Percentiles rank a stretch among this genome's conserved stretches.
Conservation (phyloP, 1,140 invertebrate genomes). For the Matsumurasca onukii region DNA sequence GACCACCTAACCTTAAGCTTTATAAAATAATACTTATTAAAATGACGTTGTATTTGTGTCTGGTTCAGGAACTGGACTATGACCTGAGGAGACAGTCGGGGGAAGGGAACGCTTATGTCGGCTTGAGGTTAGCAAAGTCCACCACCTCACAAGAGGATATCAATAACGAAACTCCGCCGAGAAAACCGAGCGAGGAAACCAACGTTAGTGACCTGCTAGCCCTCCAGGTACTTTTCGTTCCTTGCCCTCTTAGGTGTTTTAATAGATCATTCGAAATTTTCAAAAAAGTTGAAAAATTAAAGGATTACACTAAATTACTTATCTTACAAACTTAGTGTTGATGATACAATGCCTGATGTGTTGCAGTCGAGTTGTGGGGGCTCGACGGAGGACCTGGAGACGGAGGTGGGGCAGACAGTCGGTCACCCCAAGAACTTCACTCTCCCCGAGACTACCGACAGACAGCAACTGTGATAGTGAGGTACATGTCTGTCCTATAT, state of each 20-base stretch:
- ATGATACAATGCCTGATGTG: neutral
- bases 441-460: constrained; percentile 92
- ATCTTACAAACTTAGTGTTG: no score
- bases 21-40: no score
- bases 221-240: constrained; percentile 33
- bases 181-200: constrained; percentile 25
- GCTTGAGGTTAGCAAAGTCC: constrained; percentile 68
- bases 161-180: constrained; percentile 30
- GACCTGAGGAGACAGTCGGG: constrained; percentile 63
- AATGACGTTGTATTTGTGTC: no score
- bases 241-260: neutral
- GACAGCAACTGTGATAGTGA: constrained; percentile 74
- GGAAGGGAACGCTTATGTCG: constrained; percentile 73
- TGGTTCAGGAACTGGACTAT: constrained; percentile 78
- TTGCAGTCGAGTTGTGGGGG: constrained; percentile 31
- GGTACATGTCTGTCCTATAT: no score
- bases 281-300: no score
- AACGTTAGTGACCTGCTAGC: constrained; percentile 34
- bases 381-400: constrained; percentile 38
- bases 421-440: constrained; percentile 69
- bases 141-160: constrained; percentile 46
- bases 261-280: no score
- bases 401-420: constrained; percentile 39
- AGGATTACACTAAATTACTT: no score
- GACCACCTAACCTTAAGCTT: no score